Base-by-base conservation (phyloP, 2,888 invertebrate genomes). In the Eueremaeus valkanovi region DNA sequence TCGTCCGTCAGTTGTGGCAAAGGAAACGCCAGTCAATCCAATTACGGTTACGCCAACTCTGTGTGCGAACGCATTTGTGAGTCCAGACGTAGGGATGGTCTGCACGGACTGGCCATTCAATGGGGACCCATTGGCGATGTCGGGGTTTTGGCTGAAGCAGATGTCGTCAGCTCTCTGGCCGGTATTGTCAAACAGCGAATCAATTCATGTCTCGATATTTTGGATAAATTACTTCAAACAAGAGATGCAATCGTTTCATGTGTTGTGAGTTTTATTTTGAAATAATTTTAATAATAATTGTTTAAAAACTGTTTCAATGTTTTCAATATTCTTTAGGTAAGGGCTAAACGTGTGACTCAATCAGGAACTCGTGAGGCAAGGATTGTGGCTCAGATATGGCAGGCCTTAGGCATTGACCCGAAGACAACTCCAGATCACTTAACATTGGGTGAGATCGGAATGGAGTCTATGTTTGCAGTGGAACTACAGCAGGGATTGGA, bases 101-200 rank as follows among this genome's bases (percentile, higher is more conserved):
- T 94, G 79, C 95, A 95, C 27, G 97, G 87, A 55, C 83, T 90
- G 72, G 95, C 97, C 55, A 93, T 98, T 81, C 98, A 98, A 85
- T 98, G 98, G 98, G 98, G 98, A 79, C 97, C 96, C 78, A 92
- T 98, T 81, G 97, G 95, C 76, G 97, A 98, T 83, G 96, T 96
- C 55, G 98, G 98, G 73, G 87, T 98, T 74, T 88, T 98, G 76
- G 85, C 92, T 81, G 94, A 95, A 81, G 90, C 90, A 70, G 91
- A 95, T 88, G 87, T 93, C 75, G 95, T 94, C 84, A 92, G 93
- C 68, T 90, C 91, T 0, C 92, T 93, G 81, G 91, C 98, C 79
- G 98, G 98, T 78, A 97, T 97, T 13, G 84, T 95, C 80, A 97
- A 97, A 18, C 98, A 98, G 85, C 88, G 95, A 80, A 93, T 98